A percentile compares a stretch with the other conserved stretches of the same genome.
phyloP scores from a whole-genome alignment of 1,140 invertebrate species.

The Diorhabda elongata region DNA sequence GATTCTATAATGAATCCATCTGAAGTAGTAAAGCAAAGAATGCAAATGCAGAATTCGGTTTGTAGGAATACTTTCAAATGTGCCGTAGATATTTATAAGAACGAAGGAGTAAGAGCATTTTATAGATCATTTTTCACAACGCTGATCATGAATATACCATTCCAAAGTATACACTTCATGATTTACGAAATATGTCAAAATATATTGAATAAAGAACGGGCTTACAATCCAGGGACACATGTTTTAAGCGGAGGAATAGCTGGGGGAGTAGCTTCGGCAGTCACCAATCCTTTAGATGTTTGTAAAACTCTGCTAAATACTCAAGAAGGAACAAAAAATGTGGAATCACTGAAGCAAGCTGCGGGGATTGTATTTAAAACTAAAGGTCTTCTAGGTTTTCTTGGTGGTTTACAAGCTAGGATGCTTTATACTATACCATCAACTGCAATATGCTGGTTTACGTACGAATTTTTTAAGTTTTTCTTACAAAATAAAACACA shows the following conservation, averaged over 20 bases:
- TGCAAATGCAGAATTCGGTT: slow-evolving; percentile 96
- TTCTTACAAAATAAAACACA: not conserved
- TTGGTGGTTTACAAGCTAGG: slow-evolving; percentile 54
- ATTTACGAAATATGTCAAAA: slow-evolving; percentile 90
- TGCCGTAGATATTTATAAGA: slow-evolving; percentile 68
- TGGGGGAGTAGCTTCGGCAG: slow-evolving; percentile 86
- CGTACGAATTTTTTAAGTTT: not conserved
- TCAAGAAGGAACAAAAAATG: slow-evolving; percentile 64
- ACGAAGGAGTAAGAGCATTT: slow-evolving; percentile 89
- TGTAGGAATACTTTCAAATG: slow-evolving; percentile 83
- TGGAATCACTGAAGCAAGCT: slow-evolving; percentile 67
- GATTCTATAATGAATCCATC: slow-evolving; percentile 28
- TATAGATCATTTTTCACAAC: slow-evolving; percentile 96
- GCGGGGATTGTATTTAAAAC: slow-evolving; percentile 60
- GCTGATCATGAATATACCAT: slow-evolving; percentile 96
- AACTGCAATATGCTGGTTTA: not conserved
- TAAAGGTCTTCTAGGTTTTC: slow-evolving; percentile 75
- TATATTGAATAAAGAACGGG: slow-evolving; percentile 56
- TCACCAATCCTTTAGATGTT: slow-evolving; percentile 98
- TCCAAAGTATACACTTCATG: slow-evolving; percentile 94
- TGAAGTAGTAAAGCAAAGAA: slow-evolving; percentile 94
- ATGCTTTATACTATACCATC: not conserved
- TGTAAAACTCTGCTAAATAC: slow-evolving; percentile 98
- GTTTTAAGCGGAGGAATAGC: slow-evolving; percentile 85
- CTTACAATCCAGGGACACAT: slow-evolving; percentile 86